A percentile compares a stretch with the other conserved stretches of the same genome.
Evolutionary conservation across 2,888 invertebrate genomes (phyloP).

Genomic region (Cosmopolites sordidus): DNA sequence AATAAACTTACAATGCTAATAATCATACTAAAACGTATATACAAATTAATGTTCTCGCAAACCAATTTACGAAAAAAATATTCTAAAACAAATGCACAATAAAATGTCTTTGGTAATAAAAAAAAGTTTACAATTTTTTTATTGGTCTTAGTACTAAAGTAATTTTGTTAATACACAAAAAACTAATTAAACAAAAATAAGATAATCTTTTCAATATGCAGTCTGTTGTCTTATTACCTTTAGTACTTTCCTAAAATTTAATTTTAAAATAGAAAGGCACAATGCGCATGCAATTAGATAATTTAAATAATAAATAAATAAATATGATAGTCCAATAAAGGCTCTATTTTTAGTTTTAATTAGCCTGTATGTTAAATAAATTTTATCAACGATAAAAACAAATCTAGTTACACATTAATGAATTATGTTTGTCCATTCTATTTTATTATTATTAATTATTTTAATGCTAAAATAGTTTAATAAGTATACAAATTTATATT

Average conservation of each 20-base stretch:
- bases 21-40: conserved; percentile 46
- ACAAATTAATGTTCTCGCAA: conserved; percentile 39
- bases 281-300: neutral
- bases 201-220: too few species aligned
- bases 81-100: conserved; percentile 10
- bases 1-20: conserved; percentile 5
- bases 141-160: conserved; percentile 2
- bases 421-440: too few species aligned
- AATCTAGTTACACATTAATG: too few species aligned
- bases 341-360: too few species aligned
- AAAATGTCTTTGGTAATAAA: conserved; percentile 37
- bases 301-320: neutral
- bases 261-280: neutral
- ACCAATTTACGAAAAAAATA: conserved; percentile 33
- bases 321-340: too few species aligned
- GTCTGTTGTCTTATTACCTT: neutral
- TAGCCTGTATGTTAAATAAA: too few species aligned
- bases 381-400: too few species aligned
- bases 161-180: conserved; percentile 4
- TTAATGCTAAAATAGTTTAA: too few species aligned
- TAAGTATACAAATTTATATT: too few species aligned
- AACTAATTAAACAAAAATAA: too few species aligned
- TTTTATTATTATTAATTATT: too few species aligned
- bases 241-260: neutral
- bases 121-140: conserved; percentile 7